Base-by-base conservation (phyloP, 2,888 invertebrate species). In the Diloba caeruleocephala region DNA sequence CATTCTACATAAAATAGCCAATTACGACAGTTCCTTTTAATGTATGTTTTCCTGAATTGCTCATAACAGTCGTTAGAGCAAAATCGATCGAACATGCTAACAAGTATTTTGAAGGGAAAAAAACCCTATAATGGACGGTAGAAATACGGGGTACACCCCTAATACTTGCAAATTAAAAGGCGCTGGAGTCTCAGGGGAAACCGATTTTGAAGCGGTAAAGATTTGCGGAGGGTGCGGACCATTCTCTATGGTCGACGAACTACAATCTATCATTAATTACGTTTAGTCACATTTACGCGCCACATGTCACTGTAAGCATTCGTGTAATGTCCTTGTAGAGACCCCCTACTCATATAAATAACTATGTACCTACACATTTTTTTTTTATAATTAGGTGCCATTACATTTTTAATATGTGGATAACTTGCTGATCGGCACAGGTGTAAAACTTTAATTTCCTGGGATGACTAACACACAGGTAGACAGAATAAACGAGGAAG, bases 141-240 rank as follows among this genome's bases (percentile, higher is more conserved):
- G 65, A 71, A 65, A 69, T 62, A 68, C 61, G 57, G 77, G 72
- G 78, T 70, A 78, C 86, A 85, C 85, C 92, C 91, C 85, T 87
- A 87, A 89, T 88, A 82, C 82, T 90, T 80, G 90, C 90, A 94
- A 93, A 94, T 93, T 93, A 93, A 93, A 94, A 93, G 91, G 88
- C 89, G 75, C 85, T 86, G 81, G 74, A 71, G 67, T 84, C 91
- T 86, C 89, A 55, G 61, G 86, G 85, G 89, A 85, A 78, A 81
- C 71, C 81, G 80, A 87, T 90, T 90, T 87, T 81, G 85, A 79
- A 79, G 78, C 79, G 81, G 84, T 78, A 88, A 88, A 88, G 90
- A 90, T 90, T 90, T 85, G 87, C 85, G 78, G 82, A 88, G 90
- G 89, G 88, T 85, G 78, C 79, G 67, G 54, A 59, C 78, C 71